Conservation (phyloP, 2,113 vertebrate genomes). For the Malurus elegans region DNA sequence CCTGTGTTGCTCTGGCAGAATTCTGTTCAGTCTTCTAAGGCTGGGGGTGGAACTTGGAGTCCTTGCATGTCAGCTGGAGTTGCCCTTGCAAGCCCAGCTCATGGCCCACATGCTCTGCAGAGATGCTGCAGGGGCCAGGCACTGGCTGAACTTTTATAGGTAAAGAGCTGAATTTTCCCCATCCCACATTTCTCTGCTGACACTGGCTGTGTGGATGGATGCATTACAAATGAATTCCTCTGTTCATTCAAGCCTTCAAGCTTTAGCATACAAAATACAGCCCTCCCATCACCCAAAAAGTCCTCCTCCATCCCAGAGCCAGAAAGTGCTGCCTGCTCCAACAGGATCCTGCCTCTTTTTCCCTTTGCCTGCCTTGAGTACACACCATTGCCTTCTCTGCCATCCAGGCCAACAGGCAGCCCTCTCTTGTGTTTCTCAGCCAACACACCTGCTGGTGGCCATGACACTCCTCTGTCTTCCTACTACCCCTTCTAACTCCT, state of each 20-base stretch:
- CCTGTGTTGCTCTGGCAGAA: background rate
- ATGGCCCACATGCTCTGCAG: background rate
- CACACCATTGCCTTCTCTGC: background rate
- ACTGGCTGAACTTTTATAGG: background rate
- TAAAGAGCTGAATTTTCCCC: background rate
- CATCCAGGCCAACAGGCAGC: background rate
- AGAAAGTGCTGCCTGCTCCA: background rate
- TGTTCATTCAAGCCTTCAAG: background rate
- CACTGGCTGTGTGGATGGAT: background rate
- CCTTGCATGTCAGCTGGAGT: background rate
- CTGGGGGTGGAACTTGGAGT: background rate
- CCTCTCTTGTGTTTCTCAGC: background rate
- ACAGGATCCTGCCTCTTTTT: background rate
- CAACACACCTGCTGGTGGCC: background rate
- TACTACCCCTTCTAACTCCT: background rate
- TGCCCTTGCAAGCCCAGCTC: background rate
- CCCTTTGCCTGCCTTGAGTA: background rate
- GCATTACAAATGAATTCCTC: background rate
- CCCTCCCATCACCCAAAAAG: background rate
- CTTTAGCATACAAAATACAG: background rate
- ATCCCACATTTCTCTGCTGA: background rate
- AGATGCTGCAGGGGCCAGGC: accelerated
- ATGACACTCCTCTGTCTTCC: background rate
- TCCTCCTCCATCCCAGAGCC: background rate
- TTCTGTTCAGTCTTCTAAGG: background rate